These are phyloP conservation scores for Barypeithes pellucidus DNA, from an alignment of 2,888 invertebrate genomes.

Conservation along the genomic window DNA sequence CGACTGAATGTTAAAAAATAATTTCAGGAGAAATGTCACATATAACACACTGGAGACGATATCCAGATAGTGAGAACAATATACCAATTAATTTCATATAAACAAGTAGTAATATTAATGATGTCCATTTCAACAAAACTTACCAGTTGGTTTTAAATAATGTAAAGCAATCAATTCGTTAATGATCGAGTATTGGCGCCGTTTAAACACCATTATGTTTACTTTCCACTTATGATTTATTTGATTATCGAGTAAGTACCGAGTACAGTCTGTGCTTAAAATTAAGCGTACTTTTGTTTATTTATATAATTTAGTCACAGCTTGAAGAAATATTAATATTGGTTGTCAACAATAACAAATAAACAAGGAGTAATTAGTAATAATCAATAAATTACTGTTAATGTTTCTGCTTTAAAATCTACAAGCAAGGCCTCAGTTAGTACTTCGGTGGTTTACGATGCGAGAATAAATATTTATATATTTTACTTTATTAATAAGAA, in stretches of 20 bases:
- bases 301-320: slow-evolving; percentile 34
- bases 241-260: slow-evolving; percentile 39
- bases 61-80: no score
- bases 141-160: slow-evolving; percentile 3
- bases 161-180: slow-evolving; percentile 32
- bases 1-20: no score
- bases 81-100: no score
- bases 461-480: no score
- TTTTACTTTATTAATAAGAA: no score
- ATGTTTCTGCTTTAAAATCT: neutral
- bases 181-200: slow-evolving; percentile 46
- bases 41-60: no score
- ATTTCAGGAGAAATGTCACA: no score
- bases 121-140: slow-evolving; percentile 10
- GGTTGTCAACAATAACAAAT: slow-evolving; percentile 43
- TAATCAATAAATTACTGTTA: neutral
- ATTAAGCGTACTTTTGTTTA: slow-evolving; percentile 40
- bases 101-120: neutral
- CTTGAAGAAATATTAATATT: slow-evolving; percentile 36
- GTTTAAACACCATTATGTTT: slow-evolving; percentile 43
- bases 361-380: slow-evolving; percentile 31
- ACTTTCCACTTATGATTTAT: slow-evolving; percentile 45
- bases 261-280: slow-evolving; percentile 30
- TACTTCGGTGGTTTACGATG: no score
- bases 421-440: no score